Evolutionary conservation across 2,113 vertebrate species (phyloP).

Genomic region (Corythoichthys haematopterus): DNA sequence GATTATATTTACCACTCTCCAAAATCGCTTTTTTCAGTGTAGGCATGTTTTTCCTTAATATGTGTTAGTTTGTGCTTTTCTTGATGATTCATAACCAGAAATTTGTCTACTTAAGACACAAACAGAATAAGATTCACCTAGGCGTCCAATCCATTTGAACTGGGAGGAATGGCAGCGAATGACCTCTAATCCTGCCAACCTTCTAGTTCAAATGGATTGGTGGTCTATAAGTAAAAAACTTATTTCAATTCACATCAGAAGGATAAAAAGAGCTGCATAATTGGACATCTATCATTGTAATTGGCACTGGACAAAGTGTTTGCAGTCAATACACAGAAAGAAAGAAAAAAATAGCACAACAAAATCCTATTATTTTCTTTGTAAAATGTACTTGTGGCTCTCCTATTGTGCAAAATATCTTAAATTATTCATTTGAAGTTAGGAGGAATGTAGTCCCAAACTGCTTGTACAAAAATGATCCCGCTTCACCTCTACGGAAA

Average conservation of each 20-base stretch:
- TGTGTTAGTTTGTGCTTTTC: slow-evolving; percentile 7
- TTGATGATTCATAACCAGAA: neutral
- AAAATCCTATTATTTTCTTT: neutral
- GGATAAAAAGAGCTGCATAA: too few species aligned
- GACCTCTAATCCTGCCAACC: too few species aligned
- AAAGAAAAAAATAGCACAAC: neutral
- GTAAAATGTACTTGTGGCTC: neutral
- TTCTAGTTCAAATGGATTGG: too few species aligned
- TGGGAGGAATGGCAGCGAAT: too few species aligned
- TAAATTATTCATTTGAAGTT: slow-evolving; percentile 14
- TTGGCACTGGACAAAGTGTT: slow-evolving; percentile 1
- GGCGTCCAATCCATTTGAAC: too few species aligned
- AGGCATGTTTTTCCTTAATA: neutral
- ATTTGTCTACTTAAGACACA: slow-evolving; percentile 8
- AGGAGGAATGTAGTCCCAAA: neutral
- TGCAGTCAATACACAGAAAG: slow-evolving; percentile 4
- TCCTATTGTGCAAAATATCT: neutral
- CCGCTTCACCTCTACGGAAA: slow-evolving; percentile 11
- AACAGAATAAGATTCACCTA: neutral
- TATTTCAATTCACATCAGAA: too few species aligned
- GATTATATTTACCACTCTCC: too few species aligned
- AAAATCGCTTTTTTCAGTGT: neutral
- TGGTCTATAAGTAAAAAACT: too few species aligned
- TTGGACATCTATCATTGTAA: too few species aligned
- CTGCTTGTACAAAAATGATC: slow-evolving; percentile 15